Evolutionary conservation across 2,113 vertebrate genomes (phyloP).

Genomic region (Ictalurus punctatus): DNA sequence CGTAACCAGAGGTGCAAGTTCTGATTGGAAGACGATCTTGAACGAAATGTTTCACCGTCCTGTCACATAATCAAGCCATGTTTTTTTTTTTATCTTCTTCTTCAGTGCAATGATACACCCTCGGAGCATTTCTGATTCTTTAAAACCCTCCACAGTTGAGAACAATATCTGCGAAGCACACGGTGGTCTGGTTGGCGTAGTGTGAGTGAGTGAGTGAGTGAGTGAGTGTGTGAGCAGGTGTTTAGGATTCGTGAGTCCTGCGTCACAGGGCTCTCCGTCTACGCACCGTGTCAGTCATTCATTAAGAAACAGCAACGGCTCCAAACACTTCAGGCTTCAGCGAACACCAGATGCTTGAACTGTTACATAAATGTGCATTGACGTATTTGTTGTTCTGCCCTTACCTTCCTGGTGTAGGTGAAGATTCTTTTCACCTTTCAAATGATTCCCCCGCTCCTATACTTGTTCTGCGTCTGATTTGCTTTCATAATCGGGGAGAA

Average conservation of each 20-base stretch:
- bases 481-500: neutral
- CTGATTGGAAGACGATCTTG: neutral
- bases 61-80: neutral
- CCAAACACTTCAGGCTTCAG: conserved; percentile 23
- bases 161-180: neutral
- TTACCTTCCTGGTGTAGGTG: neutral
- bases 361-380: neutral
- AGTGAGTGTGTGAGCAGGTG: conserved; percentile 28
- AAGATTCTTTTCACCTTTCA: neutral
- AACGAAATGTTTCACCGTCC: neutral
- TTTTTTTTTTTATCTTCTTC: neutral
- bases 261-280: conserved; percentile 38
- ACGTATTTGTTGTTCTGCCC: neutral
- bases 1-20: neutral
- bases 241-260: conserved; percentile 29
- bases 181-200: neutral
- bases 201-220: neutral
- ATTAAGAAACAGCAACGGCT: conserved; percentile 12
- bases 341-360: conserved; percentile 1
- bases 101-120: neutral
- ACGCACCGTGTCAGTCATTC: conserved; percentile 44
- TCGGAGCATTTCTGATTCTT: neutral
- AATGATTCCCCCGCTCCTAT: too few relatives aligned
- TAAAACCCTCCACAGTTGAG: neutral
- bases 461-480: too few relatives aligned